A percentile compares a stretch with the other conserved stretches of the same genome.
These are phyloP conservation scores for Parauchenoglanis ngamensis DNA, from an alignment of 2,797 vertebrate species.

Conservation along the genomic window DNA sequence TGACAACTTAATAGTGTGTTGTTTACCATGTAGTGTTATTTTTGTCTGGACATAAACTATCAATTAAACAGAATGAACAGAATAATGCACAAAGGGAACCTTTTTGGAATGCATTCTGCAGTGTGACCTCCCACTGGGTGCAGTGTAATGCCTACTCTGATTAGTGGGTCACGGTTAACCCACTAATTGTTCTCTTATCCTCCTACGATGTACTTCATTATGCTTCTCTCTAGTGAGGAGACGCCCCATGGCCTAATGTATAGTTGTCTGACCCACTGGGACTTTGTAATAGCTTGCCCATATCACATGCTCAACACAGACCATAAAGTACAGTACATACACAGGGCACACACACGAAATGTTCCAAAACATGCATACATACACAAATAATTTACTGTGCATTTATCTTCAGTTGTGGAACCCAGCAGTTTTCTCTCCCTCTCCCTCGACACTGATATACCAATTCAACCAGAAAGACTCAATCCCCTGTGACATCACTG, in stretches of 20 bases:
- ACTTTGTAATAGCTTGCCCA: constrained; percentile 40
- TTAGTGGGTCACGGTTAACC: constrained; percentile 55
- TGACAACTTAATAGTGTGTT: neutral
- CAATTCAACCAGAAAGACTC: constrained; percentile 46
- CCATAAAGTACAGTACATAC: constrained; percentile 2
- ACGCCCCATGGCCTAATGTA: constrained; percentile 43
- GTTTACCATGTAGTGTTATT: constrained; percentile 5
- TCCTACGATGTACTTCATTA: constrained; percentile 51
- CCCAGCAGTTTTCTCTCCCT: constrained; percentile 32
- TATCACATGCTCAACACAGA: constrained; percentile 27
- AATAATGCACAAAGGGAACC: constrained; percentile 17
- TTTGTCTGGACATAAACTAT: neutral
- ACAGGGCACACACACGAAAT: too few relatives aligned
- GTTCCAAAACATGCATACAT: constrained; percentile 7
- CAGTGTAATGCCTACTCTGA: constrained; percentile 41
- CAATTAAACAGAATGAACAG: constrained; percentile 1
- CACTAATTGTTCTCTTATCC: constrained; percentile 52
- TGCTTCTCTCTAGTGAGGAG: constrained; percentile 31
- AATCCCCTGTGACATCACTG: constrained; percentile 57
- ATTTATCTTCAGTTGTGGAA: constrained; percentile 36
- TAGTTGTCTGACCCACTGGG: constrained; percentile 45
- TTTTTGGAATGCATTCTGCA: constrained; percentile 9
- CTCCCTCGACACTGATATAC: constrained; percentile 41
- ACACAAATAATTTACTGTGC: constrained; percentile 28
- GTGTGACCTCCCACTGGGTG: constrained; percentile 27